phyloP scores from a whole-genome alignment of 2,113 vertebrate genomes.

The Myocastor coypus region DNA sequence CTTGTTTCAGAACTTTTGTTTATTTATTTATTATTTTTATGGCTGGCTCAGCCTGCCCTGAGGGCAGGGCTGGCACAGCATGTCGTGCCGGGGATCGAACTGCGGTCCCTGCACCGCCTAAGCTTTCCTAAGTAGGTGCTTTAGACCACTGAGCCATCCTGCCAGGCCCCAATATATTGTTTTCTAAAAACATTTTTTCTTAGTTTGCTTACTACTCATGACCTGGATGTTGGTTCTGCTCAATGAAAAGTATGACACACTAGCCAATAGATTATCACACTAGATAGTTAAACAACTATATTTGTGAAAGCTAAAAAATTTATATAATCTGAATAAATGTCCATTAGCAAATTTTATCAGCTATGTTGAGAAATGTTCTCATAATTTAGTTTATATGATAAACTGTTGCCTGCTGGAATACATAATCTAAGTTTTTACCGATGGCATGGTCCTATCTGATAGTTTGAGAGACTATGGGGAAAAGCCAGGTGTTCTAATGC shows the following conservation, averaged over 20 bases:
- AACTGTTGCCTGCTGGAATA: not conserved
- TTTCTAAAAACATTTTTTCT: not conserved
- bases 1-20: too few species aligned
- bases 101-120: too few species aligned
- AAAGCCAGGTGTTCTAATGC: not conserved
- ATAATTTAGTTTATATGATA: not conserved
- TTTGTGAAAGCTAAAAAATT: not conserved
- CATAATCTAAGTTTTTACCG: not conserved
- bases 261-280: not conserved
- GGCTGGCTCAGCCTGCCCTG: too few species aligned
- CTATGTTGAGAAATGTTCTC: not conserved
- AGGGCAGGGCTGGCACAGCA: too few species aligned
- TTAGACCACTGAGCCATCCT: too few species aligned
- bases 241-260: not conserved
- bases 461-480: not conserved
- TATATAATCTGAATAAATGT: not conserved
- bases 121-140: too few species aligned
- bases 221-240: not conserved
- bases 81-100: too few species aligned
- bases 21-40: too few species aligned
- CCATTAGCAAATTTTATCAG: not conserved
- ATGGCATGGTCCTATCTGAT: not conserved
- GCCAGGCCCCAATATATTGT: too few species aligned
- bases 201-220: not conserved
- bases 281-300: not conserved